These are phyloP conservation scores for Ips nitidus DNA, from an alignment of 1,140 invertebrate species.

Conservation along the genomic window DNA sequence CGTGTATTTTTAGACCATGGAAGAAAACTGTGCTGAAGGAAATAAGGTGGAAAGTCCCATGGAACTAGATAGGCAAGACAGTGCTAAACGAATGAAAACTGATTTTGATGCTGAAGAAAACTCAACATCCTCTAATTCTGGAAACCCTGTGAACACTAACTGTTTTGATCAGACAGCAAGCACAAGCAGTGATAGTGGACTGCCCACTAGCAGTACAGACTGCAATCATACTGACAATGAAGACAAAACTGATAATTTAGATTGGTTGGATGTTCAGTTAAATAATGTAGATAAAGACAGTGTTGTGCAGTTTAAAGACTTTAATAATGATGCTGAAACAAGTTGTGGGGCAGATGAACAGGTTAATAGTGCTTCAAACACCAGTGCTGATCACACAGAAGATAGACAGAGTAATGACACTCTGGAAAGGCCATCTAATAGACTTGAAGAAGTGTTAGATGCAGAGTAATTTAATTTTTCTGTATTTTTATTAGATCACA, in stretches of 20 bases:
- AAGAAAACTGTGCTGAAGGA: slow-evolving; percentile 44
- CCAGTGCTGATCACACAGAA: too few species aligned
- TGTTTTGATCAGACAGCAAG: slow-evolving; percentile 30
- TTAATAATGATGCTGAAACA: slow-evolving; percentile 7
- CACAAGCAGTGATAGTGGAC: slow-evolving; percentile 41
- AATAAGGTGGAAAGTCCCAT: slow-evolving; percentile 32
- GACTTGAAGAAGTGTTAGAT: too few species aligned
- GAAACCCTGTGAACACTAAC: slow-evolving; percentile 25
- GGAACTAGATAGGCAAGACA: slow-evolving; percentile 33
- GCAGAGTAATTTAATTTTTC: too few species aligned
- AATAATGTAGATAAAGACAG: too few species aligned
- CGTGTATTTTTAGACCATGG: slow-evolving; percentile 47
- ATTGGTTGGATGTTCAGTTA: too few species aligned
- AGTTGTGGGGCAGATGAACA: neutral
- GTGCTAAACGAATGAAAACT: slow-evolving; percentile 46
- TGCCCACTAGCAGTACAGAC: slow-evolving; percentile 30
- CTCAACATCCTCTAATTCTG: slow-evolving; percentile 40
- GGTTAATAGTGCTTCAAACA: neutral
- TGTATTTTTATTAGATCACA: too few species aligned
- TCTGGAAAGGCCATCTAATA: too few species aligned
- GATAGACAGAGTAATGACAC: too few species aligned
- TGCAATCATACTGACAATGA: slow-evolving; percentile 35
- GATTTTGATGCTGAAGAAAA: slow-evolving; percentile 38
- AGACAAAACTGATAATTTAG: neutral
- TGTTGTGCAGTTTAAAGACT: too few species aligned